Evolutionary conservation across 2,113 vertebrate species (phyloP).

Genomic region (Cephalopterus ornatus): DNA sequence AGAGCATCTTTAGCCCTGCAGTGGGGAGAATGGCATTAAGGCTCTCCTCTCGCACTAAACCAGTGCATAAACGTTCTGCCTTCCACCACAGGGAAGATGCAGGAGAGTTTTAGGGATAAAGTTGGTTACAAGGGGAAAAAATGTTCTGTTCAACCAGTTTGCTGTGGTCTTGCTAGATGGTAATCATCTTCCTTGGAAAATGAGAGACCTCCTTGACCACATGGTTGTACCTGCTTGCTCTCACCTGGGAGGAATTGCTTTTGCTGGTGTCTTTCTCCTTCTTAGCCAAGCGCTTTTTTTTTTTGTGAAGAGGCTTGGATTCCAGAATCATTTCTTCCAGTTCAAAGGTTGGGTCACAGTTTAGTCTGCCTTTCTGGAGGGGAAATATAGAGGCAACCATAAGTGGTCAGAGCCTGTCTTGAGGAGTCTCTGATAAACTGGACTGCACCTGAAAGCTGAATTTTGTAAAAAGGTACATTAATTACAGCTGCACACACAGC

Average conservation of each 20-base stretch:
- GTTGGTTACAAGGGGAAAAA: background rate
- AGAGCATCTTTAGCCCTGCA: background rate
- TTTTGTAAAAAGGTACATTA: background rate
- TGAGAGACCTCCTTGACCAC: no score
- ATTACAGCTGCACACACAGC: background rate
- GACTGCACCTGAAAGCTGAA: background rate
- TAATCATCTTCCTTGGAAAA: background rate
- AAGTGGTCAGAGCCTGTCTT: background rate
- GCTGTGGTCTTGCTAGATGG: background rate
- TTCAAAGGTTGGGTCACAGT: constrained; percentile 96
- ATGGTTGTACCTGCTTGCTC: background rate
- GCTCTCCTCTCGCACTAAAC: background rate
- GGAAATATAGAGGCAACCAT: background rate
- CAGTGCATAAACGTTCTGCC: background rate
- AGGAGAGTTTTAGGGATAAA: background rate
- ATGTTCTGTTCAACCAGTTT: background rate
- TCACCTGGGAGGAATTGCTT: constrained; percentile 84
- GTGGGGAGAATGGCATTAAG: background rate
- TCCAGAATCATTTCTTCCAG: constrained; percentile 99
- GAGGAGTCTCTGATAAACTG: background rate
- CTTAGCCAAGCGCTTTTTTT: constrained; percentile 93
- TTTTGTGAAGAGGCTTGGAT: constrained; percentile 97
- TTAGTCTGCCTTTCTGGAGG: constrained; percentile 87
- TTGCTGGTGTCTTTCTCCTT: constrained; percentile 83
- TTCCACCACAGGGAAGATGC: background rate